Evolutionary conservation across 2,113 vertebrate genomes (phyloP), one percentile per base, ranked within the genome.

Genomic region (Microtus montanus): DNA sequence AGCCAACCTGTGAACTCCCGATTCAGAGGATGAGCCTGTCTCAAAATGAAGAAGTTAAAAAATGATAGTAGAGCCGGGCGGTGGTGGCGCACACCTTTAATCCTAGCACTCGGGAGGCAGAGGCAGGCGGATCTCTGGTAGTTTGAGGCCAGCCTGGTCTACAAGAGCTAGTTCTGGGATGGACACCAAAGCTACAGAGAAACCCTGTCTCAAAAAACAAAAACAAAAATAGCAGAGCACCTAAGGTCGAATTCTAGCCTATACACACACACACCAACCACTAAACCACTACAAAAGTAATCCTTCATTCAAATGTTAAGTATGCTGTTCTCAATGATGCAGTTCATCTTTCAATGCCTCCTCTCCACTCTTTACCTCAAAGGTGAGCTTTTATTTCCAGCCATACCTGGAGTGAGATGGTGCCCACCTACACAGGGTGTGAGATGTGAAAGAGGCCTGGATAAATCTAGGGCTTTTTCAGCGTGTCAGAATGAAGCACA

Each of bases 401-500:
- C 35, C 85, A 49, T 78, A 58, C 15, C 0, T 2, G n/a, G 83
- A 73, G 47, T 8, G 54, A 79, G 41, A 19, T 28, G 47, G 26
- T 17, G 63, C 33, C 84, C 75, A 70, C 68, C 68, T 22, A 54
- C 13, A 35, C 38, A 28, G 38, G 35, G 66, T 30, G 63, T n/a
- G n/a, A 47, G 20, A 86, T 64, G 73, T 6, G 5, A 74, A 90
- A 41, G 63, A 77, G 82, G 47, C 52, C 22, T 52, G 90, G 33
- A 87, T 20, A 54, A 28, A 6, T 19, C 86, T 83, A 78, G 2
- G 74, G 95, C 52, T n/a, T 96, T 92, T 91, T 92, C 73, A 64
- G 90, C 47, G 90, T 92, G 82, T 87, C 97, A 74, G 87, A 94
- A 87, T 84, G 38, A 92, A 70, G 93, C 96, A 97, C 96, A 90